Percentiles rank a stretch among this genome's conserved stretches.
These are phyloP conservation scores for Chaetodon auriga DNA, from an alignment of 2,113 vertebrate genomes.

Conservation along the genomic window DNA sequence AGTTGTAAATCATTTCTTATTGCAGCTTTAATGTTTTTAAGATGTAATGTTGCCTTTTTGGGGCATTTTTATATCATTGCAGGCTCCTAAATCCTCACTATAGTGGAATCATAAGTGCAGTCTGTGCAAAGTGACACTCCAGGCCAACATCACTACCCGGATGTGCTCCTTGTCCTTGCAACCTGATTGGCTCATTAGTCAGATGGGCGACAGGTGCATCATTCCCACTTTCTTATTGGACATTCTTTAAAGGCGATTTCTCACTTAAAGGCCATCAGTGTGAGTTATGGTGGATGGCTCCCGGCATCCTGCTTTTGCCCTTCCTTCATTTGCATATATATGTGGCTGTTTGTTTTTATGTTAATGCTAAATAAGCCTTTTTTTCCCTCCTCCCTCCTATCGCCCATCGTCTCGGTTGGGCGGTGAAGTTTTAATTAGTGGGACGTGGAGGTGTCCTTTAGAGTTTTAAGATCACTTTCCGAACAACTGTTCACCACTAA, in stretches of 20 bases:
- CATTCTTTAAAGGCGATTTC: slow-evolving; percentile 62
- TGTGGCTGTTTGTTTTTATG: slow-evolving; percentile 76
- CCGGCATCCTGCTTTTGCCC: slow-evolving; percentile 66
- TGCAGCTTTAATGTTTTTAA: slow-evolving; percentile 1
- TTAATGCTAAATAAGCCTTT: slow-evolving; percentile 72
- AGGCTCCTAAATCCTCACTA: slow-evolving; percentile 12
- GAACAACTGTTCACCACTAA: slow-evolving; percentile 69
- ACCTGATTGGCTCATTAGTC: slow-evolving; percentile 79
- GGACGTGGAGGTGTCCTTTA: slow-evolving; percentile 70
- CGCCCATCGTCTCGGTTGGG: slow-evolving; percentile 39
- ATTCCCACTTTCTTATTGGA: slow-evolving; percentile 71
- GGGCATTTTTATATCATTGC: not conserved
- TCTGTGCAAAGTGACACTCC: slow-evolving; percentile 44
- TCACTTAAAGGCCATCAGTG: slow-evolving; percentile 73
- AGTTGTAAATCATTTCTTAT: slow-evolving; percentile 9
- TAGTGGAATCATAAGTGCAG: slow-evolving; percentile 5
- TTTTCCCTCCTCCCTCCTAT: not conserved
- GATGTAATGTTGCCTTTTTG: not conserved
- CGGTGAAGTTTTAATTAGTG: slow-evolving; percentile 74
- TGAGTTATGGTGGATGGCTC: slow-evolving; percentile 70
- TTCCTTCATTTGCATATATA: slow-evolving; percentile 76
- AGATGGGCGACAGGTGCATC: slow-evolving; percentile 77
- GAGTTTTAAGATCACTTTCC: slow-evolving; percentile 74
- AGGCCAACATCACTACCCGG: slow-evolving; percentile 52
- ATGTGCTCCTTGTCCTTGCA: slow-evolving; percentile 72